Base-by-base conservation (phyloP, 2,888 invertebrate genomes). In the Lasioglossum vierecki region DNA sequence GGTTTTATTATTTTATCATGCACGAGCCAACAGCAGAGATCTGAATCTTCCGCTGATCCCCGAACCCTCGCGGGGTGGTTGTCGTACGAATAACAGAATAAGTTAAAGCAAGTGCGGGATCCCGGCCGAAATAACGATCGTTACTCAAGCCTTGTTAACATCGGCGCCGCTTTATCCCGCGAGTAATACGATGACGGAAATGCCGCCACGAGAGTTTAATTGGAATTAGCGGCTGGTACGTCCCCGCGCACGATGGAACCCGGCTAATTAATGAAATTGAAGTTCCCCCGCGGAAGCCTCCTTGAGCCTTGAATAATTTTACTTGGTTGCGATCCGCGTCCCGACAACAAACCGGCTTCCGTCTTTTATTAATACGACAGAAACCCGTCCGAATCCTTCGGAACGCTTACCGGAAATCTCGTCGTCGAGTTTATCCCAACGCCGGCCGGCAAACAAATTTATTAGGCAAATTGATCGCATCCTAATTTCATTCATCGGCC, bases 21-120 rank as follows among this genome's bases (percentile, higher is more conserved):
- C 84, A 84, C 84, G 71, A 53, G 39, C 11, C 73, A 77, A 83
- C 77, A 57, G 30, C 49, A 26, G 26, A 11, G 46, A 49, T 15
- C 26, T 15, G n/a, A 60, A 75, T 49, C 68, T 39, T 53, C 35
- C 15, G 80, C 44, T 71, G 63, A 72, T 49, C 41, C n/a, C 15
- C 39, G 30, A 49, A 71, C 41, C 46, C 44, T 35, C 63, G 39
- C 9, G 41, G 41, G 41, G 41, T 9, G 44, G 41, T 18, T 13
- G 44, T 63, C 41, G 44, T 26, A 75, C 49, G 22, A 60, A n/a
- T 79, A 66, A 60, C 30, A n/a, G 49, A 68, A 70, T 46, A 80
- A 71, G 60, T 75, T 76, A 26, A 41, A 63, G 71, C 49, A 76
- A 76, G 49, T 30, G 22, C 15, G 71, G 63, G 60, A 57, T 60